Conservation (phyloP, 2,797 vertebrate genomes). For the Typhlichthys subterraneus region DNA sequence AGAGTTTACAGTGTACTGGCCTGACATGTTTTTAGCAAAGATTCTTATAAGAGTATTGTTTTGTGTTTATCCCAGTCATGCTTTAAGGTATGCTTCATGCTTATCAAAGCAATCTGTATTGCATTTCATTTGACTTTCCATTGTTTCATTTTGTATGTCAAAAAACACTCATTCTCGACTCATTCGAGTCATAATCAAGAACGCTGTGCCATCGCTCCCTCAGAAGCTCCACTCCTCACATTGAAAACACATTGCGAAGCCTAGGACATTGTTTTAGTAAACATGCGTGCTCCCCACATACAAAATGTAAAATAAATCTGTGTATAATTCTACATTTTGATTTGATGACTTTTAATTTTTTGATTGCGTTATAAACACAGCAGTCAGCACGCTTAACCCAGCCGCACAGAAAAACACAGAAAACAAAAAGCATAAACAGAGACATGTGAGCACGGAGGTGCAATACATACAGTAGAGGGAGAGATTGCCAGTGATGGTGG, state of each 20-base stretch:
- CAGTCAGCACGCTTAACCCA: not conserved
- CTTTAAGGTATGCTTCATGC: not conserved
- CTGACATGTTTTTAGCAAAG: slow-evolving; percentile 21
- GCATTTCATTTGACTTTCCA: not conserved
- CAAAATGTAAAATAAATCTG: too few relatives aligned
- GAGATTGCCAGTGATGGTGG: slow-evolving; percentile 53
- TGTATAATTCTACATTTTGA: too few relatives aligned
- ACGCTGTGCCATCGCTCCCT: too few relatives aligned
- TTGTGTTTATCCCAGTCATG: slow-evolving; percentile 10
- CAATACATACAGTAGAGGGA: slow-evolving; percentile 5
- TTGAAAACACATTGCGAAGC: too few relatives aligned
- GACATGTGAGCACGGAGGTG: not conserved
- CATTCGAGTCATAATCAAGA: too few relatives aligned
- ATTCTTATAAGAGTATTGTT: slow-evolving; percentile 15
- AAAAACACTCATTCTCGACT: too few relatives aligned
- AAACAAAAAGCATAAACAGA: slow-evolving; percentile 14
- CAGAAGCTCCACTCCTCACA: too few relatives aligned
- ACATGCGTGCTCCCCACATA: too few relatives aligned
- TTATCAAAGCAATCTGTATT: not conserved
- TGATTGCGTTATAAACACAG: too few relatives aligned
- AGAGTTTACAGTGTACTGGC: slow-evolving; percentile 39
- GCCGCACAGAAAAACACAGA: not conserved
- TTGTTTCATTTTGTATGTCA: too few relatives aligned
- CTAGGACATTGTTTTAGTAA: too few relatives aligned
- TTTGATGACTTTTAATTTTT: too few relatives aligned